phyloP scores from a whole-genome alignment of 2,113 vertebrate genomes.

The Plestiodon gilberti region DNA sequence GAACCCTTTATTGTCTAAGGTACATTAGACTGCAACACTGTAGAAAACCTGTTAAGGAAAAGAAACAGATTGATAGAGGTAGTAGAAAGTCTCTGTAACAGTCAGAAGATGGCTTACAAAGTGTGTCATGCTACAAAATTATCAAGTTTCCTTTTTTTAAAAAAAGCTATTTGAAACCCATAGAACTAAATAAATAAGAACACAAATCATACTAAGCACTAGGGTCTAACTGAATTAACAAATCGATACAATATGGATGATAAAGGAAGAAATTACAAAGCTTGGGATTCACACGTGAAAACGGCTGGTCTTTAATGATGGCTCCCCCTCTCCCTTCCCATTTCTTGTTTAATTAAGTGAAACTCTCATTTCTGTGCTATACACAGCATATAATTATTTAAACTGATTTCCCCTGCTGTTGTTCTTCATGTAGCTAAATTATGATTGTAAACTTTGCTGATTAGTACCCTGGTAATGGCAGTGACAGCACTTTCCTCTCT shows the following conservation, averaged over 20 bases:
- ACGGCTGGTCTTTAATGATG: slow-evolving; percentile 39
- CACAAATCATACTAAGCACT: slow-evolving; percentile 88
- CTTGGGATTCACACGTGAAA: slow-evolving; percentile 19
- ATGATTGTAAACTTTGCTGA: slow-evolving; percentile 75
- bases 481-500: slow-evolving; percentile 53
- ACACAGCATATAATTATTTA: slow-evolving; percentile 52
- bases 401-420: slow-evolving; percentile 65
- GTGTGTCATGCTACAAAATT: slow-evolving; percentile 68
- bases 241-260: slow-evolving; percentile 76
- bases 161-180: slow-evolving; percentile 79
- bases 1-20: slow-evolving; percentile 93
- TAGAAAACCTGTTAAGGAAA: slow-evolving; percentile 84
- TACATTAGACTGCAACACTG: slow-evolving; percentile 89
- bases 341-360: slow-evolving; percentile 65
- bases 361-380: slow-evolving; percentile 65
- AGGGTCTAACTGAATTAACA: slow-evolving; percentile 80
- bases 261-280: slow-evolving; percentile 58
- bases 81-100: slow-evolving; percentile 89
- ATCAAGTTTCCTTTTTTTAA: slow-evolving; percentile 56
- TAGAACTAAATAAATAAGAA: slow-evolving; percentile 93
- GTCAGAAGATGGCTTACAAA: slow-evolving; percentile 80
- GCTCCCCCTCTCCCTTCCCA: slow-evolving; percentile 40
- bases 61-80: slow-evolving; percentile 90
- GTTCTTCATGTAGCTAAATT: slow-evolving; percentile 65
- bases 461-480: slow-evolving; percentile 63